A percentile compares a stretch with the other conserved stretches of the same genome.
Evolutionary conservation across 2,797 vertebrate genomes (phyloP).

Genomic region (Chromobotia macracanthus): DNA sequence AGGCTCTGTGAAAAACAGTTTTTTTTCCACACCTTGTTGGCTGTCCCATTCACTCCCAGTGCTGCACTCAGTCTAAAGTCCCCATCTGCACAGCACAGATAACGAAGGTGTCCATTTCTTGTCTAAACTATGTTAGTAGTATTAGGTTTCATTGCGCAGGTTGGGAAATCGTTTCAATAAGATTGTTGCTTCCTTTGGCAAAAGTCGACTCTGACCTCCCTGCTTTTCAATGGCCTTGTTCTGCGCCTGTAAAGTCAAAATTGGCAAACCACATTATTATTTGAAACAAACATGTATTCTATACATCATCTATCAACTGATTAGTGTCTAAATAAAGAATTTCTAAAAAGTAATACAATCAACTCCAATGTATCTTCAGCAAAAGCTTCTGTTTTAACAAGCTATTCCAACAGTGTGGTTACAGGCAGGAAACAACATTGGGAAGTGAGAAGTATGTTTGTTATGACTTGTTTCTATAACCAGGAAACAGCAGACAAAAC

Average conservation of each 20-base stretch:
- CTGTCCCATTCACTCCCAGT: neutral
- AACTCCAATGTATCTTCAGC: neutral
- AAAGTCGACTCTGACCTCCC: slow-evolving; percentile 65
- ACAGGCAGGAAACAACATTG: slow-evolving; percentile 34
- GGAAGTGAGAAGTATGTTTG: slow-evolving; percentile 22
- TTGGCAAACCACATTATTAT: slow-evolving; percentile 29
- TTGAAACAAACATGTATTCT: neutral
- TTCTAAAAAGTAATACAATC: neutral
- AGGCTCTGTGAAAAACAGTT: neutral
- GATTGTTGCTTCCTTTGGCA: slow-evolving; percentile 77
- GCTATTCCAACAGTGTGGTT: neutral
- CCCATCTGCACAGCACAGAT: slow-evolving; percentile 19
- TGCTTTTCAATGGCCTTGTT: slow-evolving; percentile 65
- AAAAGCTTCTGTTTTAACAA: neutral
- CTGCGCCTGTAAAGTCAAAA: slow-evolving; percentile 74
- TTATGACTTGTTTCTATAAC: slow-evolving; percentile 31
- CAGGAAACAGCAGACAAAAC: slow-evolving; percentile 55
- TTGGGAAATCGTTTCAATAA: slow-evolving; percentile 86
- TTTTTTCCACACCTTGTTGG: slow-evolving; percentile 1
- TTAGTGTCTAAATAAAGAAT: neutral
- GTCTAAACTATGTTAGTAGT: neutral
- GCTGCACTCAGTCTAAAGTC: slow-evolving; percentile 10
- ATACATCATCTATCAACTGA: neutral
- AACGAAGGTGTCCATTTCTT: slow-evolving; percentile 5
- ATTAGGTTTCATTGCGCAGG: slow-evolving; percentile 67